Conservation (phyloP, 1,140 invertebrate genomes). For the Macrobrachium nipponense region DNA sequence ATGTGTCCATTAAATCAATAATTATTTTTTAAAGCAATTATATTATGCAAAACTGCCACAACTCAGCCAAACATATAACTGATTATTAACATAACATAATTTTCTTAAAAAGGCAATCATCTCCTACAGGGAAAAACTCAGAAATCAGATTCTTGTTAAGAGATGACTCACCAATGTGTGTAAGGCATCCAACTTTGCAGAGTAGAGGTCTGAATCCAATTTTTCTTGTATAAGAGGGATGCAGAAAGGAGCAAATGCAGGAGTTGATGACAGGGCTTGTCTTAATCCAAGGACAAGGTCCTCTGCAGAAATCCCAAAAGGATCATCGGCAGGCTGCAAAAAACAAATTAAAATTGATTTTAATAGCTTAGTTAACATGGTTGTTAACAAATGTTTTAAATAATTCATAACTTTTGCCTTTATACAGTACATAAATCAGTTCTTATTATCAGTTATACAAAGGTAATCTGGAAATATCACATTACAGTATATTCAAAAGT, state of each 20-base stretch:
- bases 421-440: no score
- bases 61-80: no score
- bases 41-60: no score
- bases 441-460: not conserved
- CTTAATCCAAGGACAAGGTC: conserved; percentile 78
- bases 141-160: conserved; percentile 1
- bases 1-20: not conserved
- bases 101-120: not conserved
- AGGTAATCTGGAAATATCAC: not conserved
- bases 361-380: not conserved
- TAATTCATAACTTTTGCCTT: no score
- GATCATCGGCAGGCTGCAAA: conserved; percentile 69
- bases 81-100: no score
- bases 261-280: conserved; percentile 78
- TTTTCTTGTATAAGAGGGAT: conserved; percentile 86
- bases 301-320: conserved; percentile 77
- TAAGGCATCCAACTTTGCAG: conserved; percentile 87
- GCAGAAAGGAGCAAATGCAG: conserved; percentile 81
- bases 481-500: conserved; percentile 7
- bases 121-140: not conserved
- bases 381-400: no score
- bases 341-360: not conserved
- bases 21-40: not conserved
- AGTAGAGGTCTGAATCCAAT: conserved; percentile 80
- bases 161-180: conserved; percentile 76